phyloP scores from a whole-genome alignment of 2,113 vertebrate species.

The Tachysurus fulvidraco region DNA sequence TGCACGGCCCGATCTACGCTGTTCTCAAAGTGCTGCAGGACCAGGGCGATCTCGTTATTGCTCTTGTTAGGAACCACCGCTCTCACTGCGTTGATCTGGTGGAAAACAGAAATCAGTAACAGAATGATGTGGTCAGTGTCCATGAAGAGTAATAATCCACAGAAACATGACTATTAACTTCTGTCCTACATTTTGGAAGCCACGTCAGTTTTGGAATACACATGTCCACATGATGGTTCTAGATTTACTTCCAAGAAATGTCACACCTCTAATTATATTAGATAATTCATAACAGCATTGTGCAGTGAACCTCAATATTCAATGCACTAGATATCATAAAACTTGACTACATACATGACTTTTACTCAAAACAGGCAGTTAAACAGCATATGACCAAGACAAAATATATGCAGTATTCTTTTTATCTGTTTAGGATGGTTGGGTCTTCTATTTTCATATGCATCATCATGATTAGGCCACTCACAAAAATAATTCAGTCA shows the following conservation, averaged over 20 bases:
- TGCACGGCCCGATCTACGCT: slow-evolving; percentile 90
- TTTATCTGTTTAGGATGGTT: neutral
- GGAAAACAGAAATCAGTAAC: neutral
- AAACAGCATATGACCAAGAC: neutral
- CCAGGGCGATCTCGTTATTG: slow-evolving; percentile 95
- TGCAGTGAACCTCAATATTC: neutral
- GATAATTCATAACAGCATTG: neutral
- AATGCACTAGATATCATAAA: neutral
- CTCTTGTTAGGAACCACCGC: slow-evolving; percentile 94
- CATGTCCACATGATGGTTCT: neutral
- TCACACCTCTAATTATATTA: neutral
- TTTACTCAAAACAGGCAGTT: neutral
- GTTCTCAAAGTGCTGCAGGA: slow-evolving; percentile 95
- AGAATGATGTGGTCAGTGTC: neutral
- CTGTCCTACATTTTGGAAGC: neutral
- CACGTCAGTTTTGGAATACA: neutral
- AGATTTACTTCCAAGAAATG: neutral
- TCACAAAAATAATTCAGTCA: neutral
- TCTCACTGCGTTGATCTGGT: slow-evolving; percentile 87
- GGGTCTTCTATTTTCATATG: neutral
- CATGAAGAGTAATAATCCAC: neutral
- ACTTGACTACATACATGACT: neutral
- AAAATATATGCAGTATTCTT: neutral
- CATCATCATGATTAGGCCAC: neutral
- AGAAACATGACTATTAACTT: neutral